phyloP scores from a whole-genome alignment of 2,113 vertebrate species.

The Neogale vison region DNA sequence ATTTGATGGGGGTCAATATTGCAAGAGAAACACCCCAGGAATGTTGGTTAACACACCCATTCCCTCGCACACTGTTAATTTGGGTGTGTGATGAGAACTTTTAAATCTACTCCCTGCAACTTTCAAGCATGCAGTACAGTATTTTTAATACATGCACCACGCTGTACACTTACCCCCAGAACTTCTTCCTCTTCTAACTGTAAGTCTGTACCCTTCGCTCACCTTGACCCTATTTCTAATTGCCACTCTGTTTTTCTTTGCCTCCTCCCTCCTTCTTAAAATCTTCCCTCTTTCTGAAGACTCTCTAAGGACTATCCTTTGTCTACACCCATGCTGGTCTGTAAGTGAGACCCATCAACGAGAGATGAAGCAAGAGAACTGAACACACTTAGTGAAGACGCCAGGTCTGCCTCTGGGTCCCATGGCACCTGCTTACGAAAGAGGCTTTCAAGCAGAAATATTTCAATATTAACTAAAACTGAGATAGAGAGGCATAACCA shows the following conservation, averaged over 20 bases:
- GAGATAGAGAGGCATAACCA: background rate
- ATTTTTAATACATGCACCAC: background rate
- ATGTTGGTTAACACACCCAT: too few relatives aligned
- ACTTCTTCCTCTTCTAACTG: background rate
- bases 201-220: background rate
- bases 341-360: background rate
- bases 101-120: too few relatives aligned
- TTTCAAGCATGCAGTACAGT: too few relatives aligned
- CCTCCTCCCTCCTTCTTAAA: background rate
- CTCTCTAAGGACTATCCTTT: rapidly evolving
- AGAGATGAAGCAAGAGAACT: rapidly evolving
- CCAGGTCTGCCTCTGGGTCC: background rate
- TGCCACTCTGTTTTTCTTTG: background rate
- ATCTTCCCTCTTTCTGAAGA: background rate
- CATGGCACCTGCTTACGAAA: rapidly evolving
- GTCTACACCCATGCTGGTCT: rapidly evolving
- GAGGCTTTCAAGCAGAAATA: background rate
- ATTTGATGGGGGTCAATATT: rapidly evolving
- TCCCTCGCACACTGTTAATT: too few relatives aligned
- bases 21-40: too few relatives aligned
- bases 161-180: too few relatives aligned
- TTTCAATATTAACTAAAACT: too few relatives aligned
- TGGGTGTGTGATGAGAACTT: background rate
- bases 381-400: background rate
- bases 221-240: background rate